Base-by-base conservation (phyloP, 2,797 vertebrate genomes). In the Squalus acanthias region DNA sequence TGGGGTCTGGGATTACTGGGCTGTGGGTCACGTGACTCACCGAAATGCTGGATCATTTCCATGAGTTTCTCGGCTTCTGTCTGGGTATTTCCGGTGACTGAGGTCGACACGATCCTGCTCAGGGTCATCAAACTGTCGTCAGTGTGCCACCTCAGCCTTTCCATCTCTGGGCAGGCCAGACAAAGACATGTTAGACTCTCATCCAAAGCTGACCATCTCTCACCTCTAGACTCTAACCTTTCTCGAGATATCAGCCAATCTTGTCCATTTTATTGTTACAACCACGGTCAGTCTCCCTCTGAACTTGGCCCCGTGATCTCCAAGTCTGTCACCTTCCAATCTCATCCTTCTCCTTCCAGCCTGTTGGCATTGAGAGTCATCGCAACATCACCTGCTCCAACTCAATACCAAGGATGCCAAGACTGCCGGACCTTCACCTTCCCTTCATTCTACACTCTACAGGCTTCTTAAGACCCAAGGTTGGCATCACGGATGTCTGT, bases 81-180 rank as follows among this genome's bases (percentile, higher is more conserved):
- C 85, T 97, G 97, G 96, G 98, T 97, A 7, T 98, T 97, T 15
- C 92, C 96, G 39, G 97, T 97, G 96, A 98, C 96, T 29, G 97
- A 97, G 1, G 98, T 98, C 67, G 96, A 97, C 96, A 98, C 89
- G 96, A 99, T 98, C 96, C 97, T 97, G 96, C 97, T 98, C 69
- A 99, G 96, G 9, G 96, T 97, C 97, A 98, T 97, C 91, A 98
- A 96, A 97, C 98, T 98, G 89, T 98, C 98, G 96, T 98, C 98
- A 53, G 97, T 97, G 50, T 98, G 97, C 96, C 97, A 96, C 96
- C 97, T 97, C 76, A 98, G 97, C 0, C 95, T 96, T n/a, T 97
- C 98, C 22, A 98, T 97, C 96, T 98, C 99, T 99, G 96, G 96
- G 46, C 6, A 9, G 26, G 39, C 29, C 10, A n/a, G 26, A 53